Evolutionary conservation across 1,140 invertebrate genomes (phyloP), one percentile per base, ranked within the genome.

Genomic region (Catajapyx aquilonaris): DNA sequence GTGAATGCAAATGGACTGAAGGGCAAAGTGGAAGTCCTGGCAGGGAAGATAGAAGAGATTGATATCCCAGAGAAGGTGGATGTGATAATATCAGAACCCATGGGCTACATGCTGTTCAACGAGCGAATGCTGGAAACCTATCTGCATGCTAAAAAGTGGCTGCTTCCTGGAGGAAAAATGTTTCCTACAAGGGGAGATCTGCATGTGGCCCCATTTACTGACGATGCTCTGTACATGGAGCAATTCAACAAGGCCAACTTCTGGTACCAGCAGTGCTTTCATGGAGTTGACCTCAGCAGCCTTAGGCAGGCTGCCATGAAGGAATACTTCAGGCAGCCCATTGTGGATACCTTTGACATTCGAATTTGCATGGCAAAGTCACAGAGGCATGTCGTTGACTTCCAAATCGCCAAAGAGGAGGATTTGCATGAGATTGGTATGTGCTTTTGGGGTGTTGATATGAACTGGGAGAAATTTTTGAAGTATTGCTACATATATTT

Each of bases 71-170:
- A 97, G 58, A 70, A 68, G 48, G 91, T 97, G 10, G 93, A 98
- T 62, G 75, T 94, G 20, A 95, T 98, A 48, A 90, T 99, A 42
- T 96, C 90, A 5, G 94, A 99, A 61, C 94, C 94, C 1, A 98
- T 98, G 94, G 94, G 94, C 19, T 98, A 98, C 52, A 98, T 98
- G 94, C 62, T 99, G 9, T 95, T 95, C 52, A 99, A 99, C 61
- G 94, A 99, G 60, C 68, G 94, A 45, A 99, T 99, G 94, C 62
- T 99, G 42, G 94, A 99, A 64, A 95, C 90, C 4, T 99, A 93
- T 62, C 61, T 99, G 31, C 91, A 97, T 64, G 91, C 93, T 2
- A 94, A 96, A 53, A 97, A 97, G 53, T 99, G 90, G 86, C 64
- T 99, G 10, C 79, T 77, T 60, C 79, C 85, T 34, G 74, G 75